Evolutionary conservation across 2,797 vertebrate species (phyloP).

Genomic region (Kryptolebias ocellatus): DNA sequence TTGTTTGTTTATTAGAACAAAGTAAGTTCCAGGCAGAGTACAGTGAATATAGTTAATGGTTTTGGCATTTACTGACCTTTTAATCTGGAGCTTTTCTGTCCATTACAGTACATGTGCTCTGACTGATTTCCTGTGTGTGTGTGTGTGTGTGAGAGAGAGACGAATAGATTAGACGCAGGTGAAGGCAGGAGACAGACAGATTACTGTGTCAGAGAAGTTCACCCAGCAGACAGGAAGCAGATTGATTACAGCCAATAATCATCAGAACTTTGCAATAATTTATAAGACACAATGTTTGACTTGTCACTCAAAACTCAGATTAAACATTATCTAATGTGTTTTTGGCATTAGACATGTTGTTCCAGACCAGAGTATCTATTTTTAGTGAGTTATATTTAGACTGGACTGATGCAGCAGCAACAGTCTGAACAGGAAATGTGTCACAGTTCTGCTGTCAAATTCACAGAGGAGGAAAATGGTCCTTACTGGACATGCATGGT

Average conservation of each 20-base stretch:
- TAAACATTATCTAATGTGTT: not conserved
- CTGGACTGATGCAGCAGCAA: not conserved
- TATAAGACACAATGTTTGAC: no score
- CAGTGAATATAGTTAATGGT: no score
- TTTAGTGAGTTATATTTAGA: not conserved
- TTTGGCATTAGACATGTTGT: not conserved
- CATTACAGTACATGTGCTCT: not conserved
- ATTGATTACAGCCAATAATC: not conserved
- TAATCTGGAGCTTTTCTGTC: not conserved
- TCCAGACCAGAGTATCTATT: not conserved
- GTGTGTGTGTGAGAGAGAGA: constrained; percentile 5
- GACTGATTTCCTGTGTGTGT: not conserved
- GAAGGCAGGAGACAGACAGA: constrained; percentile 49
- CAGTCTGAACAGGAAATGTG: not conserved
- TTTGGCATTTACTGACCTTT: not conserved
- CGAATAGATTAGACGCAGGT: constrained; percentile 56
- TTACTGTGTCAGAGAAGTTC: constrained; percentile 38
- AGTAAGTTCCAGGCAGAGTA: no score
- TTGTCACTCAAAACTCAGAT: not conserved
- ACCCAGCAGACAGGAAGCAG: constrained; percentile 29
- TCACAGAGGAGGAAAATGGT: not conserved
- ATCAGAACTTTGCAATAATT: constrained; percentile 27
- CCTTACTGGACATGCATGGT: no score
- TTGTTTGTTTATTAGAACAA: no score
- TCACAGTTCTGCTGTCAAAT: not conserved